phyloP scores from a whole-genome alignment of 2,888 invertebrate genomes.

The Boloria selene region DNA sequence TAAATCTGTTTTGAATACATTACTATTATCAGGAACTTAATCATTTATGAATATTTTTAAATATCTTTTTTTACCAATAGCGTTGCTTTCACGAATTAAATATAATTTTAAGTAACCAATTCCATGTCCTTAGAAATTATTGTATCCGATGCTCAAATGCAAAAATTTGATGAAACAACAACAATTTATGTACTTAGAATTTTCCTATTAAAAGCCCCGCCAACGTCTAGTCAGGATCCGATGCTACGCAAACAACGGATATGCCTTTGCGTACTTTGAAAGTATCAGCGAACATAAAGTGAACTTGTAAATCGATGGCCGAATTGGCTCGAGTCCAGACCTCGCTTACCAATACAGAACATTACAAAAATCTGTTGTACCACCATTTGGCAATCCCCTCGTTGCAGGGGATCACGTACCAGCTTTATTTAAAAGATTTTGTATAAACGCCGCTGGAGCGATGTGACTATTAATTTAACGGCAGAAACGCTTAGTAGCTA shows the following conservation, averaged over 20 bases:
- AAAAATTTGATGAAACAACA: no score
- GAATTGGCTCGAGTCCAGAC: constrained; percentile 75
- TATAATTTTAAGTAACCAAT: no score
- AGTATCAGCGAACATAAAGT: constrained; percentile 72
- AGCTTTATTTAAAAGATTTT: constrained; percentile 75
- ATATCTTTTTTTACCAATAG: no score
- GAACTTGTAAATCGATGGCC: constrained; percentile 78
- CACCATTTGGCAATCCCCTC: constrained; percentile 71
- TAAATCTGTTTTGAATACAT: no score
- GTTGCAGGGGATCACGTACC: constrained; percentile 65
- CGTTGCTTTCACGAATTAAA: no score
- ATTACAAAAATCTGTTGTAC: constrained; percentile 81
- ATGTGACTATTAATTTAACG: constrained; percentile 69
- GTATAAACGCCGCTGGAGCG: constrained; percentile 62
- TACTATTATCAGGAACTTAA: no score
- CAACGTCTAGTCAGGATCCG: constrained; percentile 40
- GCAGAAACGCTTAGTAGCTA: constrained; percentile 54
- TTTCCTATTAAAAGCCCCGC: constrained; percentile 3
- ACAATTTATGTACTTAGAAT: no score
- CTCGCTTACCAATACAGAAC: constrained; percentile 75
- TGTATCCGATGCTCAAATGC: no score
- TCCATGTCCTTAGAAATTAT: no score
- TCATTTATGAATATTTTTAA: no score
- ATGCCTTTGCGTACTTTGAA: constrained; percentile 55
- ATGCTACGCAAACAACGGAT: constrained; percentile 50